Evolutionary conservation across 1,140 invertebrate genomes (phyloP).

Genomic region (Drosophila ogumai): DNA sequence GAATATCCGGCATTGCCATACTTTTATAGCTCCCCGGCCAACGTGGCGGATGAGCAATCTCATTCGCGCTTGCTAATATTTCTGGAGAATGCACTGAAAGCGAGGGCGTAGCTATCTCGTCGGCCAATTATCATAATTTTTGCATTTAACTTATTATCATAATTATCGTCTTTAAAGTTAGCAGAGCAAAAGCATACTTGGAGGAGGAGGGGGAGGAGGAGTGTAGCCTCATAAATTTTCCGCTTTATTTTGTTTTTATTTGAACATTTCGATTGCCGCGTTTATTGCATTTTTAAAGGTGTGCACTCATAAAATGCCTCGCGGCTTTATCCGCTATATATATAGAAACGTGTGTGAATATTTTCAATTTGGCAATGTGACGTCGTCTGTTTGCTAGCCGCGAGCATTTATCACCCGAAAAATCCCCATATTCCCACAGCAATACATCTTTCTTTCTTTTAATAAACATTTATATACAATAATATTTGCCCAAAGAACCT

Average conservation of each 20-base stretch:
- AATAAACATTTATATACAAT: constrained; percentile 62
- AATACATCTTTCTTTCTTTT: constrained; percentile 18
- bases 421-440: constrained; percentile 3
- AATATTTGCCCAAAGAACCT: constrained; percentile 67
- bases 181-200: constrained; percentile 10
- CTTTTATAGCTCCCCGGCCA: constrained; percentile 32
- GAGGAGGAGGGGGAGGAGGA: not conserved
- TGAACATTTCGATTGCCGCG: constrained; percentile 11
- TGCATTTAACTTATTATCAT: constrained; percentile 71
- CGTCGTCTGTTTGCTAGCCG: constrained; percentile 45
- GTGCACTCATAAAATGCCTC: constrained; percentile 17
- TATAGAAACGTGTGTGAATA: constrained; percentile 24
- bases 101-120: constrained; percentile 29
- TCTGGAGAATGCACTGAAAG: constrained; percentile 14
- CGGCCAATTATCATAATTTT: constrained; percentile 77
- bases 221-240: constrained; percentile 37
- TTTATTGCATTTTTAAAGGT: constrained; percentile 52
- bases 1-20: constrained; percentile 36
- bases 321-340: constrained; percentile 4
- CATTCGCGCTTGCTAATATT: constrained; percentile 32
- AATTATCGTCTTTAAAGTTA: constrained; percentile 60
- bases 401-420: constrained; percentile 36
- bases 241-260: constrained; percentile 13
- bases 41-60: constrained; percentile 71
- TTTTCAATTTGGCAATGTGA: constrained; percentile 52